phyloP scores from a whole-genome alignment of 2,888 invertebrate genomes.

The Nematopogon swammerdamellus region DNA sequence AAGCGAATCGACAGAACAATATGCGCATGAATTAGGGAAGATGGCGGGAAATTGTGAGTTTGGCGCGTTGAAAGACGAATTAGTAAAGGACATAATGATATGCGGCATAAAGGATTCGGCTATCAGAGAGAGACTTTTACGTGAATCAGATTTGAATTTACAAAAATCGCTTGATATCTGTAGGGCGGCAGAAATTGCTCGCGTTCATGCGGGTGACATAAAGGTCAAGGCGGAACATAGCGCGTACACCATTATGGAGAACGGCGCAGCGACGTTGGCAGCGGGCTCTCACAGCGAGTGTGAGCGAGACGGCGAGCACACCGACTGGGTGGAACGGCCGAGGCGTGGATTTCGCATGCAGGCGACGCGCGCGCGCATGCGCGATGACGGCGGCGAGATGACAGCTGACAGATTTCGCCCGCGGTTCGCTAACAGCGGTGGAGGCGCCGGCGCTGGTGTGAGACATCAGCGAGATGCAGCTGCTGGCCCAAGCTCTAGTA shows the following conservation, averaged over 20 bases:
- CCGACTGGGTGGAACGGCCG: neutral
- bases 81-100: neutral
- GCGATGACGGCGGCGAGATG: too few relatives aligned
- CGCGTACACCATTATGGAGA: neutral
- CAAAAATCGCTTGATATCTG: neutral
- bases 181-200: neutral
- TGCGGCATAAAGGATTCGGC: neutral
- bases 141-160: neutral
- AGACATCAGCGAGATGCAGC: too few relatives aligned
- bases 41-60: neutral
- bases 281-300: too few relatives aligned
- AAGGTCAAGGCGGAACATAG: too few relatives aligned
- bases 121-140: neutral
- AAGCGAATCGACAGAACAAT: conserved; percentile 10
- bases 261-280: neutral
- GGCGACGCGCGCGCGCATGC: too few relatives aligned
- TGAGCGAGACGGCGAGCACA: neutral
- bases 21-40: neutral
- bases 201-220: neutral
- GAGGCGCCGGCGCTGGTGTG: too few relatives aligned
- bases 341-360: neutral
- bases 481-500: too few relatives aligned
- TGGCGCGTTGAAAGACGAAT: neutral
- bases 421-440: too few relatives aligned
- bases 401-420: too few relatives aligned